Evolutionary conservation across 2,888 invertebrate species (phyloP).

Genomic region (Hemistola chrysoprasaria): DNA sequence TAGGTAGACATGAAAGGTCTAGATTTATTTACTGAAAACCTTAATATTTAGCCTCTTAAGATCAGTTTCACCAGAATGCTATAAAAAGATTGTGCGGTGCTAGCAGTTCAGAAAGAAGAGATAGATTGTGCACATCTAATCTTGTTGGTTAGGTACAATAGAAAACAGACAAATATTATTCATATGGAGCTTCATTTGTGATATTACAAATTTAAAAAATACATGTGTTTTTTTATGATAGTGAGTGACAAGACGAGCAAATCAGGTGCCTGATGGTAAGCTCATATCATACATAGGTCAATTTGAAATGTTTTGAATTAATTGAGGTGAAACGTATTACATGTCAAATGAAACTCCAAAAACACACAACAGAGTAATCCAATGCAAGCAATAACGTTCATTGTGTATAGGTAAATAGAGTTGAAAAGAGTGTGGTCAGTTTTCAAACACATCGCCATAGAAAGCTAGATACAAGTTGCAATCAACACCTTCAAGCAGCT

Average conservation of each 20-base stretch:
- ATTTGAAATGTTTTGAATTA: constrained; percentile 3
- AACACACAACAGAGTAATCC: constrained; percentile 51
- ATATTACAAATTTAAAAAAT: constrained; percentile 20
- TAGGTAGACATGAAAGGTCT: no score
- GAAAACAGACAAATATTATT: constrained; percentile 55
- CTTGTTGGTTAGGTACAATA: constrained; percentile 72
- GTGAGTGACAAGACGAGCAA: no score
- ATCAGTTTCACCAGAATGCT: constrained; percentile 46
- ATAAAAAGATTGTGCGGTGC: constrained; percentile 43
- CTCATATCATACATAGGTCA: neutral
- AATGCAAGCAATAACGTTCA: constrained; percentile 62
- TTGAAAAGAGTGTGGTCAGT: constrained; percentile 51
- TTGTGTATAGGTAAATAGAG: constrained; percentile 49
- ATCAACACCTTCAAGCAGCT: constrained; percentile 51
- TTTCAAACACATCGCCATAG: constrained; percentile 44
- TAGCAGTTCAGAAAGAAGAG: constrained; percentile 44
- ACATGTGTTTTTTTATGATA: constrained; percentile 2
- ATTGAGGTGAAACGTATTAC: no score
- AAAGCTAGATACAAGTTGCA: constrained; percentile 65
- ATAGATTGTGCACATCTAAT: constrained; percentile 67
- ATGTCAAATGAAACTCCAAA: constrained; percentile 51
- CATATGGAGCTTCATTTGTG: constrained; percentile 50
- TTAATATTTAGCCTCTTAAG: no score
- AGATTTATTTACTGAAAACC: no score
- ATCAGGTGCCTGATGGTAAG: no score